phyloP scores from a whole-genome alignment of 2,797 vertebrate genomes.

The Acipenser transmontanus region DNA sequence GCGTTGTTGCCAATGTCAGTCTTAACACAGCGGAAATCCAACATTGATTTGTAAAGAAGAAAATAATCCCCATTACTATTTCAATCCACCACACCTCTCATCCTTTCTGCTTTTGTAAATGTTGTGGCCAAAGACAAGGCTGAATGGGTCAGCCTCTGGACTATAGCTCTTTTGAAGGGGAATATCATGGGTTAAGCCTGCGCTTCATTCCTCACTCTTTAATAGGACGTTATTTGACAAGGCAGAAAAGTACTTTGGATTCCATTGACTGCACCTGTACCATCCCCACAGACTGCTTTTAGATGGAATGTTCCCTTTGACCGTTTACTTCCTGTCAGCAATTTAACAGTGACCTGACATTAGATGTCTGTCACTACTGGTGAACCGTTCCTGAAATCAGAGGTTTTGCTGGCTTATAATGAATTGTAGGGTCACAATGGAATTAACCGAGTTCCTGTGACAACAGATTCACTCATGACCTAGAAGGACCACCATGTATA shows the following conservation, averaged over 20 bases:
- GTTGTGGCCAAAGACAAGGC: too few relatives aligned
- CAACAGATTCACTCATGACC: background rate
- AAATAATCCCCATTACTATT: too few relatives aligned
- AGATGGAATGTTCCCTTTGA: slow-evolving; percentile 9
- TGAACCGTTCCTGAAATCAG: background rate
- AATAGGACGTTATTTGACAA: slow-evolving; percentile 5
- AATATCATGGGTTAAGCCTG: background rate
- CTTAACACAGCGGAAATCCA: too few relatives aligned
- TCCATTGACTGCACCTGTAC: background rate
- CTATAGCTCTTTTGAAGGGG: background rate
- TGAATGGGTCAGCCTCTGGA: background rate
- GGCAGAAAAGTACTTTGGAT: background rate
- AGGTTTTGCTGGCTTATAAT: background rate
- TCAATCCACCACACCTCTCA: too few relatives aligned
- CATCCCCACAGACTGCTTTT: background rate
- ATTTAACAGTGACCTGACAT: slow-evolving; percentile 9
- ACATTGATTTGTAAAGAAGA: too few relatives aligned
- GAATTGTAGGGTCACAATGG: background rate
- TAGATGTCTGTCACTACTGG: slow-evolving; percentile 4
- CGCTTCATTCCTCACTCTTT: background rate
- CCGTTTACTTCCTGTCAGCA: background rate
- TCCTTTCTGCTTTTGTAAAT: too few relatives aligned
- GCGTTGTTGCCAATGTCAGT: too few relatives aligned
- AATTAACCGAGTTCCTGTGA: background rate
- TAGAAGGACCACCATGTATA: slow-evolving; percentile 9